phyloP scores from a whole-genome alignment of 1,140 invertebrate genomes.

The Brachionus asplanchnoidis region DNA sequence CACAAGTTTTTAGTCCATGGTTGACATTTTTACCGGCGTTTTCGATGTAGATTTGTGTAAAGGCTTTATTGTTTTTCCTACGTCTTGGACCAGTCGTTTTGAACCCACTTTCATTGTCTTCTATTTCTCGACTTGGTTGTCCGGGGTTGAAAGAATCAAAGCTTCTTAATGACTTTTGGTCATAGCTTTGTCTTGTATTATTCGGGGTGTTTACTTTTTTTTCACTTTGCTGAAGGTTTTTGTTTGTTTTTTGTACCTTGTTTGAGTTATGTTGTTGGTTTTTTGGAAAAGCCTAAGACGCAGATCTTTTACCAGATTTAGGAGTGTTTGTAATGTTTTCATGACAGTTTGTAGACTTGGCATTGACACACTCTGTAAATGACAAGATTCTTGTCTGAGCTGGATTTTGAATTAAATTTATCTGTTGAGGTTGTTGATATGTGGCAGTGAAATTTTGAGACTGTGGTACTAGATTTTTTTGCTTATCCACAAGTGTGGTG shows the following conservation, averaged over 20 bases:
- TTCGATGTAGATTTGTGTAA: neutral
- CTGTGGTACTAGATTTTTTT: neutral
- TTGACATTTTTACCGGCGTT: neutral
- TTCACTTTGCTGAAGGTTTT: no score
- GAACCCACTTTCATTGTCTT: neutral
- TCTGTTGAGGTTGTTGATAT: neutral
- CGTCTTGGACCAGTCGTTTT: neutral
- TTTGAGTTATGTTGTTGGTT: no score
- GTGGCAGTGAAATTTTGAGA: neutral
- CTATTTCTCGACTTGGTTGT: neutral
- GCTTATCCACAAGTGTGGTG: neutral
- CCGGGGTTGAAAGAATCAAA: neutral
- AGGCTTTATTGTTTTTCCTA: neutral
- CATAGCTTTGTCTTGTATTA: neutral
- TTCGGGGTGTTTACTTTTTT: no score
- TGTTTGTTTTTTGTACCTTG: no score
- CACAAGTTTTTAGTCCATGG: neutral
- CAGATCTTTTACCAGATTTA: no score
- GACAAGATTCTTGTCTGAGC: no score
- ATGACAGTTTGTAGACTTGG: no score
- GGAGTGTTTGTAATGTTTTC: neutral
- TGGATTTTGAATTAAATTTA: neutral
- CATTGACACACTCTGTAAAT: no score
- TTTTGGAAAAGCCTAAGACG: no score
- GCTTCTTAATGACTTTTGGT: neutral